phyloP scores from a whole-genome alignment of 1,140 invertebrate species.

The Calliopsis andreniformis region DNA sequence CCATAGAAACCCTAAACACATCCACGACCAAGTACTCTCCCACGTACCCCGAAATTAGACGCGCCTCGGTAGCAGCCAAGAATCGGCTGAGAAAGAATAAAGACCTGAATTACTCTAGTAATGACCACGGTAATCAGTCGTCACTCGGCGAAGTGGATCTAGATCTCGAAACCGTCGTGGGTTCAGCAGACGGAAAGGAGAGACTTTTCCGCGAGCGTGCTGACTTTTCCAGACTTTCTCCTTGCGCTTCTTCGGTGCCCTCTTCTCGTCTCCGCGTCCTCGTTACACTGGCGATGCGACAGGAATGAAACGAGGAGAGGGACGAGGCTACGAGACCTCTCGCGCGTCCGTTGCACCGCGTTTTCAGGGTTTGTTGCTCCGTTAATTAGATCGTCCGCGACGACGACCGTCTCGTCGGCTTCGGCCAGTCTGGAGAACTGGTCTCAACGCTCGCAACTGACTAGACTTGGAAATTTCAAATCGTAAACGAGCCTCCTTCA shows the following conservation, averaged over 20 bases:
- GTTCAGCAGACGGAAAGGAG: not conserved
- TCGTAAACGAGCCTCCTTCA: not conserved
- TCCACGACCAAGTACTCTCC: no score
- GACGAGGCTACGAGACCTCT: not conserved
- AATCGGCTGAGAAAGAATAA: no score
- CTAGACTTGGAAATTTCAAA: not conserved
- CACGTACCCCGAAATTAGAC: no score
- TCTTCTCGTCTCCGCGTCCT: constrained; percentile 20
- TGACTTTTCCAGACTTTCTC: constrained; percentile 22
- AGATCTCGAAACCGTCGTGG: not conserved
- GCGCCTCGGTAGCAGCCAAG: no score
- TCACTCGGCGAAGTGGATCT: no score
- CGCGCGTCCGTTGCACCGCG: constrained; percentile 36
- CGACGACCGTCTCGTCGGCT: not conserved
- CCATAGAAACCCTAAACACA: no score
- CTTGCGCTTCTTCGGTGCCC: constrained; percentile 11
- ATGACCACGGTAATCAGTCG: no score
- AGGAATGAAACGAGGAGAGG: not conserved
- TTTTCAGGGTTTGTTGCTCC: constrained; percentile 48
- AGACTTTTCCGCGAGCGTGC: constrained; percentile 5
- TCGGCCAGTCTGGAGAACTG: not conserved
- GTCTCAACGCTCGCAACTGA: constrained; percentile 9
- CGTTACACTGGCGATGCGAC: constrained; percentile 17
- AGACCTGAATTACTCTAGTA: no score
- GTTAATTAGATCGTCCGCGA: constrained; percentile 46